Base-by-base conservation (phyloP, 2,888 invertebrate species). In the Petrophora chlorosata region DNA sequence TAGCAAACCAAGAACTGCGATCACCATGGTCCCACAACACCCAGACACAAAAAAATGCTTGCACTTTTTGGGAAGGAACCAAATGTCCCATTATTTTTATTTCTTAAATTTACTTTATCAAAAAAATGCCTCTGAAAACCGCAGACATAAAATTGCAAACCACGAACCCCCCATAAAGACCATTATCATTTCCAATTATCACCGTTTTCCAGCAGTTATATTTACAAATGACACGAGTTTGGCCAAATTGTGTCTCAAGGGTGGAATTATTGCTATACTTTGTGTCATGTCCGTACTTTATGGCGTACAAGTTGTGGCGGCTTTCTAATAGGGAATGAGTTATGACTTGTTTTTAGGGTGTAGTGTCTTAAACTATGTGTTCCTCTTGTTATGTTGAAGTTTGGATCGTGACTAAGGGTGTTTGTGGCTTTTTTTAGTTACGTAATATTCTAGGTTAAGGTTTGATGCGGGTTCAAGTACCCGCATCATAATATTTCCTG, bases 191-290 rank as follows among this genome's bases (percentile, higher is more conserved):
- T 55, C 35, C 51, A 54, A 59, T 59, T 56, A 56, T 43, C 53
- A 9, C 45, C 23, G 8, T 23, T 39, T 32, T 28, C 49, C 39
- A 39, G 39, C 43, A 43, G 38, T 54, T 47, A 56, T 59, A 53
- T 54, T 56, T 50, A 53, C 45, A 54, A 61, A 56, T 54, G 50
- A 56, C 46, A 39, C 45, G 56, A 52, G 49, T 54, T 49, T 25
- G 48, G 29, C 47, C 44, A 50, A 52, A 56, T 61, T 58, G 40
- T 41, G 54, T 54, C 61, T 56, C 60, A 29, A 47, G 58, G 58
- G 61, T 50, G 45, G 29, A 56, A 43, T 61, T 56, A 58, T 61
- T 33, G 51, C 43, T 38, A 54, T 56, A 60, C 57, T 60, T 60
- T 57, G 57, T 58, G 48, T 53, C 57, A 39, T 57, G 49, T 60